Percentiles rank a stretch among this genome's conserved stretches.
Conservation (phyloP, 1,140 invertebrate species). For the Cydia fagiglandana region DNA sequence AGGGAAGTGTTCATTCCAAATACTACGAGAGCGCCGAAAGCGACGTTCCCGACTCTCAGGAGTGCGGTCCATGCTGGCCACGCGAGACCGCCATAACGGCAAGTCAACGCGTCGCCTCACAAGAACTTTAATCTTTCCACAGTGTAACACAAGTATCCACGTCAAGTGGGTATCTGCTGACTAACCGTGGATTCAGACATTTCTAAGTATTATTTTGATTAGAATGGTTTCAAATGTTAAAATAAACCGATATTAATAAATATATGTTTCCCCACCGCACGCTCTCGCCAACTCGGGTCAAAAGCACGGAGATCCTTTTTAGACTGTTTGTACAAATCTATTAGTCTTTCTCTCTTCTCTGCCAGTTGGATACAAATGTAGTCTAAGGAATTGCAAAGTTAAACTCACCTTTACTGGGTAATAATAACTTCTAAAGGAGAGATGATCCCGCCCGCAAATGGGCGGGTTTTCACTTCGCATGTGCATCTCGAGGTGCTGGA, state of each 20-base stretch:
- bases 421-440: conserved; percentile 98
- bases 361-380: too few species aligned
- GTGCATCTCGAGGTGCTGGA: conserved; percentile 99
- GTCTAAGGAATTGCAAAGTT: too few species aligned
- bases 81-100: conserved; percentile 53
- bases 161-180: conserved; percentile 54
- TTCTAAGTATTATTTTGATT: not conserved
- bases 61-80: conserved; percentile 41
- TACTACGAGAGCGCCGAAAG: conserved; percentile 56
- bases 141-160: conserved; percentile 65
- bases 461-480: conserved; percentile 98
- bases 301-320: too few species aligned
- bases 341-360: too few species aligned
- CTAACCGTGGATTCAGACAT: conserved; percentile 57
- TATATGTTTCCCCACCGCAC: too few species aligned
- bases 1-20: conserved; percentile 59
- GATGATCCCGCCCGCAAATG: conserved; percentile 97
- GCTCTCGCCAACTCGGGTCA: too few species aligned
- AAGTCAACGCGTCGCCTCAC: conserved; percentile 38
- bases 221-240: too few species aligned
- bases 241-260: too few species aligned
- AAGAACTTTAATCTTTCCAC: conserved; percentile 58
- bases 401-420: conserved; percentile 94
- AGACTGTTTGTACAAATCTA: too few species aligned
- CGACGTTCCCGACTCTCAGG: conserved; percentile 64